Evolutionary conservation across 2,888 invertebrate genomes (phyloP), one percentile per base, ranked within the genome.

Genomic region (Tetramorium bicarinatum): DNA sequence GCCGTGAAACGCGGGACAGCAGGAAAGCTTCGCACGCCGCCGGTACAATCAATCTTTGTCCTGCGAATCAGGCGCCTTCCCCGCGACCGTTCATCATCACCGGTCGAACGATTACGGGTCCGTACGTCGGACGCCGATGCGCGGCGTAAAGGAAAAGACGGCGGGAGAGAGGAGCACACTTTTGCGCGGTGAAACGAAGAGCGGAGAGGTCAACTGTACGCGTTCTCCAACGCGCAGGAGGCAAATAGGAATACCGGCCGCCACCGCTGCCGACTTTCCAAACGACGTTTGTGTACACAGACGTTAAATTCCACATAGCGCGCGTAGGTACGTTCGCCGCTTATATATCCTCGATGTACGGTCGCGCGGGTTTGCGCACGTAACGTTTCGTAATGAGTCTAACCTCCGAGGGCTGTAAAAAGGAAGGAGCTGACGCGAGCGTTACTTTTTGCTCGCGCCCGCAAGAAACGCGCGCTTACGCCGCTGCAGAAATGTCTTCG

Each of bases 321-420:
- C 62, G 18, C 61, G 69, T 62, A 47, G 59, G 41, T 81, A 75
- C 61, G 54, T 59, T 66, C 47, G 29, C 44, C 38, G 62, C 29
- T 56, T 52, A 69, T 49, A 71, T 29, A 47, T 71, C 41, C 29
- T 29, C 61, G 18, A 44, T 56, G 34, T 62, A 62, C 61, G 66
- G 80, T 74, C 54, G 67, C 66, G 52, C 66, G 52, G 79, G 85
- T 87, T 89, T 89, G 86, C 84, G 76, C 87, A 87, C 87, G 87
- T 87, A 89, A 89, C 87, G 87, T 87, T 87, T 81, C 77, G 89
- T 88, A 90, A 90, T 87, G 90, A 90, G 87, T 88, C 87, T 87
- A 88, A 87, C 87, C 90, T 84, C 80, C 69, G 85, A 83, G 80
- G 85, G 83, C 77, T 64, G 84, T 87, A 90, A 90, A 90, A 90